Evolutionary conservation across 1,140 invertebrate species (phyloP).

Genomic region (Heliothis subflexa): DNA sequence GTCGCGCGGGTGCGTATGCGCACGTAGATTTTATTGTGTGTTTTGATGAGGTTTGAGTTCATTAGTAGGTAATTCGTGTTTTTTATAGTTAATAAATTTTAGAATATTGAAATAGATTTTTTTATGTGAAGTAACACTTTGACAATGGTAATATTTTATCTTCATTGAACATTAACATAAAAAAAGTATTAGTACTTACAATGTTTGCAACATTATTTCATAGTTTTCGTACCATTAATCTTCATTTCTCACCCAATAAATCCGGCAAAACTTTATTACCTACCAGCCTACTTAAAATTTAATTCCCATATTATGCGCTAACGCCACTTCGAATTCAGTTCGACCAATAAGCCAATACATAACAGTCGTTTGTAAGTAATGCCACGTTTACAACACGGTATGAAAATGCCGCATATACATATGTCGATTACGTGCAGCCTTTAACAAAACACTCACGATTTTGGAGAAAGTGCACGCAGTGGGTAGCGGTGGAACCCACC

Average conservation of each 20-base stretch:
- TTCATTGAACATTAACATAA: no score
- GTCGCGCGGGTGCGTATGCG: slow-evolving; percentile 6
- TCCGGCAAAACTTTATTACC: not conserved
- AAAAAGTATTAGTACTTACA: no score
- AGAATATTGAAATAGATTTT: no score
- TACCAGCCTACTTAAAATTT: slow-evolving; percentile 1
- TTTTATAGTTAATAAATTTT: no score
- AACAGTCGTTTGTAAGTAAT: slow-evolving; percentile 29
- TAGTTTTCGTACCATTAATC: no score
- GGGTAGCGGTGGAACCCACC: slow-evolving; percentile 27
- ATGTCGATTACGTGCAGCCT: slow-evolving; percentile 47
- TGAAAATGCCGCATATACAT: slow-evolving; percentile 26
- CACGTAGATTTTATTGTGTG: slow-evolving; percentile 1
- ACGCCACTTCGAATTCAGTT: slow-evolving; percentile 20
- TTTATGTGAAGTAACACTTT: no score
- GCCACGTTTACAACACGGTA: slow-evolving; percentile 25
- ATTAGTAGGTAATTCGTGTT: no score
- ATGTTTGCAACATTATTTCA: no score
- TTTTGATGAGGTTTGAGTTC: no score
- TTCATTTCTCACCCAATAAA: no score
- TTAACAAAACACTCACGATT: slow-evolving; percentile 61
- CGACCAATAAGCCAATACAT: not conserved
- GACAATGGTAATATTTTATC: no score
- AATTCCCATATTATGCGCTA: slow-evolving; percentile 6
- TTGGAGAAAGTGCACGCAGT: slow-evolving; percentile 55